A percentile compares a stretch with the other conserved stretches of the same genome.
Conservation (phyloP, 2,888 invertebrate genomes). For the Acleris literana region DNA sequence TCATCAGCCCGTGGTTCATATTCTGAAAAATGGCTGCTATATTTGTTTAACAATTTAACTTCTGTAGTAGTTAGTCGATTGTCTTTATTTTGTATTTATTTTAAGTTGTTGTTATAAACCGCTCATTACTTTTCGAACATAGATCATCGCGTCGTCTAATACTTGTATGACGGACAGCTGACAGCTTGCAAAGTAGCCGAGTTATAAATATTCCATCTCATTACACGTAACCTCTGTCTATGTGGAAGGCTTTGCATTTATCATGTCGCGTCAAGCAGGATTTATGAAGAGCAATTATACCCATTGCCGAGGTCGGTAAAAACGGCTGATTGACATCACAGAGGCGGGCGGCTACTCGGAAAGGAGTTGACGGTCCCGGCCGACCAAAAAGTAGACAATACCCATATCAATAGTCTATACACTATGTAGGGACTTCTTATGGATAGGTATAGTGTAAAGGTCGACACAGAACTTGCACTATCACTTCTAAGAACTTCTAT, state of each 20-base stretch:
- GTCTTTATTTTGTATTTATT: background rate
- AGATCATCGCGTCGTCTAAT: conserved; percentile 2
- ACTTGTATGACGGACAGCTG: conserved; percentile 24
- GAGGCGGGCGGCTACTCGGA: conserved; percentile 38
- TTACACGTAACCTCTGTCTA: conserved; percentile 29
- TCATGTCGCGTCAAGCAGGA: conserved; percentile 66
- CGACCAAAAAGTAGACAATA: conserved; percentile 30
- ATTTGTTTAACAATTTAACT: background rate
- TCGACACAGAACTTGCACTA: no score
- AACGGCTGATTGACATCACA: conserved; percentile 59
- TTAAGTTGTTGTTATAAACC: background rate
- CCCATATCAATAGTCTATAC: conserved; percentile 6
- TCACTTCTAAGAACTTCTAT: no score
- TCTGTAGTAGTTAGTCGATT: background rate
- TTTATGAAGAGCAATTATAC: conserved; percentile 72
- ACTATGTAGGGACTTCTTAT: background rate
- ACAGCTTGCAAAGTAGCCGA: conserved; percentile 20
- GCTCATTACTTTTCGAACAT: background rate
- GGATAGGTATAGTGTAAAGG: background rate
- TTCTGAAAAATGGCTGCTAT: no score
- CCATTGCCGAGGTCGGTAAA: conserved; percentile 54
- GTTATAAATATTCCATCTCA: conserved; percentile 31
- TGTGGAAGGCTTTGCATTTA: conserved; percentile 54
- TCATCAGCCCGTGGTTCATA: no score
- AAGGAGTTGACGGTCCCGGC: conserved; percentile 12